Evolutionary conservation across 2,888 invertebrate genomes (phyloP).

Genomic region (Agriopis aurantiaria): DNA sequence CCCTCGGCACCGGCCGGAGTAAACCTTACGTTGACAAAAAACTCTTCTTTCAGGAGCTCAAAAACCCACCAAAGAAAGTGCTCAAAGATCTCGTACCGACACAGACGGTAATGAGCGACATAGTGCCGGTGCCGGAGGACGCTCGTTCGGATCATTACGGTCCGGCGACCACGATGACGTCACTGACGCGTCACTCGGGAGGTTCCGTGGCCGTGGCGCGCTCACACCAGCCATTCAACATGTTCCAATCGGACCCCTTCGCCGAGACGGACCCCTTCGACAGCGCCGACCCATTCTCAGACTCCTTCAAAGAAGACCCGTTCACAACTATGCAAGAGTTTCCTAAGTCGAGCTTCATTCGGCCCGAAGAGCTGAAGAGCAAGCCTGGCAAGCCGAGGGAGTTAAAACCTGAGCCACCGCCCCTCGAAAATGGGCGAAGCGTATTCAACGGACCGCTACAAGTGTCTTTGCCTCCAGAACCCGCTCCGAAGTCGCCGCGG

Average conservation of each 20-base stretch:
- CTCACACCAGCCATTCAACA: slow-evolving; percentile 60
- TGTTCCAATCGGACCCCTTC: slow-evolving; percentile 88
- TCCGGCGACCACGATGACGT: slow-evolving; percentile 80
- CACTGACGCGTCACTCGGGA: slow-evolving; percentile 79
- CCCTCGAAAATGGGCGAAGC: slow-evolving; percentile 63
- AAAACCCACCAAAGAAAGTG: slow-evolving; percentile 97
- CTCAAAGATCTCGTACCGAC: slow-evolving; percentile 92
- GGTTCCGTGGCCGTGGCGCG: slow-evolving; percentile 80
- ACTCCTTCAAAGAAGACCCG: slow-evolving; percentile 87
- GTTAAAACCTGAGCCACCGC: slow-evolving; percentile 51
- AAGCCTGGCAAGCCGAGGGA: slow-evolving; percentile 52
- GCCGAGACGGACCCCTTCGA: slow-evolving; percentile 91
- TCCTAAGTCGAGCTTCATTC: slow-evolving; percentile 62
- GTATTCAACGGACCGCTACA: slow-evolving; percentile 89
- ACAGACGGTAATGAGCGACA: slow-evolving; percentile 72
- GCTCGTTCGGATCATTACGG: slow-evolving; percentile 64
- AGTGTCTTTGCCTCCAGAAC: slow-evolving; percentile 89
- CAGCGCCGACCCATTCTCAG: slow-evolving; percentile 89
- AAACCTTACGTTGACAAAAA: slow-evolving; percentile 98
- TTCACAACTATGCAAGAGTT: slow-evolving; percentile 83
- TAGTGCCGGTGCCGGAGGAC: slow-evolving; percentile 65
- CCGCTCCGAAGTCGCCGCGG: slow-evolving; percentile 76
- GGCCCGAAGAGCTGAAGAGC: slow-evolving; percentile 65
- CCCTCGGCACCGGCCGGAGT: slow-evolving; percentile 95
- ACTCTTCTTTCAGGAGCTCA: slow-evolving; percentile 98